Evolutionary conservation across 2,888 invertebrate genomes (phyloP).

Genomic region (Ophion obscuratus): DNA sequence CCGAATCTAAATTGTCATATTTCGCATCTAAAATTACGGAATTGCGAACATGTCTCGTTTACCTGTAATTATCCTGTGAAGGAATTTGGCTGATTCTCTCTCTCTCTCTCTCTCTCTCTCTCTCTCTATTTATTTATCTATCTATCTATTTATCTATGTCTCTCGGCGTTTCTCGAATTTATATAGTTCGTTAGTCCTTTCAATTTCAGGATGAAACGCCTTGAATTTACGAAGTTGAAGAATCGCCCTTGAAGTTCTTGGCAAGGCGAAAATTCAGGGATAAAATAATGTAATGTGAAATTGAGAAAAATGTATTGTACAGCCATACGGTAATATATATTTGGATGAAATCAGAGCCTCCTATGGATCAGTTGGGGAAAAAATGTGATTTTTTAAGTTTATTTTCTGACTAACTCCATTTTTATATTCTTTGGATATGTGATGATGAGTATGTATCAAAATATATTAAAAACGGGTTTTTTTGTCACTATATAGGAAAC

Average conservation of each 20-base stretch:
- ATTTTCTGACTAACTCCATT: not conserved
- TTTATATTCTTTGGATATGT: not conserved
- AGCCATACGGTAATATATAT: not conserved
- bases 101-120: too few species aligned
- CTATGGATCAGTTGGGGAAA: not conserved
- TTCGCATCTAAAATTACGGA: conserved; percentile 22
- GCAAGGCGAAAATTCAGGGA: not conserved
- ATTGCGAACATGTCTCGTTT: not conserved
- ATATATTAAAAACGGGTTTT: too few species aligned
- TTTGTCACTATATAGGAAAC: too few species aligned
- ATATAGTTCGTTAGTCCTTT: not conserved
- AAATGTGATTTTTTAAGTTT: not conserved
- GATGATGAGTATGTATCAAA: too few species aligned
- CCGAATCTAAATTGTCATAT: conserved; percentile 53
- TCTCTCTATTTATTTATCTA: too few species aligned
- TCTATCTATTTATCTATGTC: too few species aligned
- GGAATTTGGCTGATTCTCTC: not conserved
- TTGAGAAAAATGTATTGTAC: not conserved
- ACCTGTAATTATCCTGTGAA: conserved; percentile 19
- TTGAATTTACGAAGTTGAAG: not conserved
- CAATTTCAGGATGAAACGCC: not conserved
- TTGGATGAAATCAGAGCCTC: not conserved
- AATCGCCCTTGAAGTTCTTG: not conserved
- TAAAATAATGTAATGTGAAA: not conserved
- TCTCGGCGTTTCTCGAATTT: not conserved